A percentile compares a stretch with the other conserved stretches of the same genome.
Conservation (phyloP, 2,888 invertebrate species). For the Morpho achilles region DNA sequence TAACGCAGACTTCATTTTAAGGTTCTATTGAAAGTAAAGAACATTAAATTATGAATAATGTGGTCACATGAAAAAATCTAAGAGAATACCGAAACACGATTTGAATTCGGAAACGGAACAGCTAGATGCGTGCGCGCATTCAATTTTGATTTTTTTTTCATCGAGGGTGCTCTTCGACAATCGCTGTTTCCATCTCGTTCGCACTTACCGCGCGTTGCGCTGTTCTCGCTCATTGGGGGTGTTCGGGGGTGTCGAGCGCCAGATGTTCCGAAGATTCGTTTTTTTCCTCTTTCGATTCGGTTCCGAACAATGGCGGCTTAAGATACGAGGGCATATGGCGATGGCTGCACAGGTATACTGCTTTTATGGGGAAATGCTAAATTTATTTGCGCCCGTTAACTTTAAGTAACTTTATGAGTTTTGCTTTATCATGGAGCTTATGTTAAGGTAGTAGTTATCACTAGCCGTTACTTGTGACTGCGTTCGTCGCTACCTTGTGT, state of each 20-base stretch:
- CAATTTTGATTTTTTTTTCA: constrained; percentile 41
- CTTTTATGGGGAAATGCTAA: constrained; percentile 17
- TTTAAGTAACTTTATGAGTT: constrained; percentile 3
- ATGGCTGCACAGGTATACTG: constrained; percentile 40
- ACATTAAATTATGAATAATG: too few species aligned
- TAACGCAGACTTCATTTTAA: too few species aligned
- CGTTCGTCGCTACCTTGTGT: too few species aligned
- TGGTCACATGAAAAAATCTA: neutral
- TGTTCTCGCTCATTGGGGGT: constrained; percentile 43
- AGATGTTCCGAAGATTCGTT: constrained; percentile 52
- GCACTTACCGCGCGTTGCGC: constrained; percentile 8
- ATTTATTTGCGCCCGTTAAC: constrained; percentile 22
- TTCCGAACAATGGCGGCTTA: constrained; percentile 46
- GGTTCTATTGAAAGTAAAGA: too few species aligned
- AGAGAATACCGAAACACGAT: constrained; percentile 20
- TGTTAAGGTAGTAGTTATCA: too few species aligned
- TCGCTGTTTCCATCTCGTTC: constrained; percentile 27
- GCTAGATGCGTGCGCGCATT: constrained; percentile 46
- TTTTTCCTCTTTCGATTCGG: constrained; percentile 42
- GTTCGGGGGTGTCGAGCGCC: constrained; percentile 50
- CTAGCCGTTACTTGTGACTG: too few species aligned
- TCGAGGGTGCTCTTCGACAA: constrained; percentile 39
- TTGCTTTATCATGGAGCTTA: constrained; percentile 2
- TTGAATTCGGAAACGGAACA: constrained; percentile 53
- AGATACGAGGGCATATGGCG: constrained; percentile 42